These are phyloP conservation scores for Pachyrhynchus sulphureomaculatus DNA, from an alignment of 1,140 invertebrate genomes.

Conservation along the genomic window DNA sequence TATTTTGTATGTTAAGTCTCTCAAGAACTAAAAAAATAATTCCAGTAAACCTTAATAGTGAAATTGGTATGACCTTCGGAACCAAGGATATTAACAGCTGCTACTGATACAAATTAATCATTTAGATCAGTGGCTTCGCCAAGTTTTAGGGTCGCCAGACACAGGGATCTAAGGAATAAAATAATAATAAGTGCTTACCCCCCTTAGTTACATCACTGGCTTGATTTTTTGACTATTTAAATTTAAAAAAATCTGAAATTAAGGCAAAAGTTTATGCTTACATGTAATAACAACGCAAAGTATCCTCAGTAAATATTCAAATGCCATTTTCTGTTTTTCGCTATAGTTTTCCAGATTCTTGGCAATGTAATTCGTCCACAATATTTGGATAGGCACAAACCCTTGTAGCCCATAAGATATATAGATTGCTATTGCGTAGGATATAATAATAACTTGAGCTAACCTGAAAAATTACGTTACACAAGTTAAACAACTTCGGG, in stretches of 20 bases:
- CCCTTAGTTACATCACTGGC: not conserved
- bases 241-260: not conserved
- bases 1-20: too few relatives aligned
- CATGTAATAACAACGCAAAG: slow-evolving; percentile 70
- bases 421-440: slow-evolving; percentile 86
- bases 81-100: too few relatives aligned
- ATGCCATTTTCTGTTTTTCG: slow-evolving; percentile 52
- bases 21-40: too few relatives aligned
- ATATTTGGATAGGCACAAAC: slow-evolving; percentile 88
- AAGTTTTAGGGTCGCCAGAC: too few relatives aligned
- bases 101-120: too few relatives aligned
- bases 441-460: slow-evolving; percentile 75
- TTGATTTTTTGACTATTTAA: not conserved
- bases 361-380: slow-evolving; percentile 75
- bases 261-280: too few relatives aligned
- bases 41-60: too few relatives aligned
- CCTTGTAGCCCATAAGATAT: slow-evolving; percentile 91
- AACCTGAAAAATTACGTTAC: slow-evolving; percentile 73
- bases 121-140: too few relatives aligned
- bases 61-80: too few relatives aligned
- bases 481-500: too few relatives aligned
- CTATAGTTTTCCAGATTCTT: slow-evolving; percentile 55
- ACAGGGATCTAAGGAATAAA: too few relatives aligned
- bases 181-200: not conserved
- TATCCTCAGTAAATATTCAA: slow-evolving; percentile 68